Conservation (phyloP, 2,888 invertebrate species). For the Fragum fragum region DNA sequence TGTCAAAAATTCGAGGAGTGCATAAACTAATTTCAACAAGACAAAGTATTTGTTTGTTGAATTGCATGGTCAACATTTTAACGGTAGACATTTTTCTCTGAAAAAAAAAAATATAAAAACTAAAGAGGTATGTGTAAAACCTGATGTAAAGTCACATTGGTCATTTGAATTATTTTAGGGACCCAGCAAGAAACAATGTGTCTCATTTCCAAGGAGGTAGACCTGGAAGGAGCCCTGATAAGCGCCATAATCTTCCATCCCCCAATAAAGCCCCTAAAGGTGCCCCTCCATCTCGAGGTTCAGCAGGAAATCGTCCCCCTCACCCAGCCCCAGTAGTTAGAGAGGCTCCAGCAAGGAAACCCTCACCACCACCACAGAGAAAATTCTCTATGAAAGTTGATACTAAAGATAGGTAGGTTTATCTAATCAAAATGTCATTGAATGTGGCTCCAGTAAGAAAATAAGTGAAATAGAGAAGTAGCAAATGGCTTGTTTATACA, state of each 20-base stretch:
- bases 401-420: slow-evolving; percentile 7
- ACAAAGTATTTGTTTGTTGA: no score
- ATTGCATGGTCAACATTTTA: no score
- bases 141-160: no score
- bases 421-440: not conserved
- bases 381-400: slow-evolving; percentile 25
- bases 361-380: slow-evolving; percentile 28
- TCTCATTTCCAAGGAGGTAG: slow-evolving; percentile 59
- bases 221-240: slow-evolving; percentile 42
- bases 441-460: no score
- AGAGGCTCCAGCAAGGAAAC: slow-evolving; percentile 21
- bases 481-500: no score
- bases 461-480: no score
- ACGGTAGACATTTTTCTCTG: no score
- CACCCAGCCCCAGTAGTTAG: slow-evolving; percentile 16
- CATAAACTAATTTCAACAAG: no score
- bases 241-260: slow-evolving; percentile 34
- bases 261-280: slow-evolving; percentile 36
- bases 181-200: slow-evolving; percentile 71
- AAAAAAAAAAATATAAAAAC: no score
- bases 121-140: no score
- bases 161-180: no score
- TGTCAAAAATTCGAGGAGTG: no score
- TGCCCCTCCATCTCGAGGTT: slow-evolving; percentile 7
- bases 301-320: slow-evolving; percentile 27